Base-by-base conservation (phyloP, 1,140 invertebrate species). In the Drosophila orosa region DNA sequence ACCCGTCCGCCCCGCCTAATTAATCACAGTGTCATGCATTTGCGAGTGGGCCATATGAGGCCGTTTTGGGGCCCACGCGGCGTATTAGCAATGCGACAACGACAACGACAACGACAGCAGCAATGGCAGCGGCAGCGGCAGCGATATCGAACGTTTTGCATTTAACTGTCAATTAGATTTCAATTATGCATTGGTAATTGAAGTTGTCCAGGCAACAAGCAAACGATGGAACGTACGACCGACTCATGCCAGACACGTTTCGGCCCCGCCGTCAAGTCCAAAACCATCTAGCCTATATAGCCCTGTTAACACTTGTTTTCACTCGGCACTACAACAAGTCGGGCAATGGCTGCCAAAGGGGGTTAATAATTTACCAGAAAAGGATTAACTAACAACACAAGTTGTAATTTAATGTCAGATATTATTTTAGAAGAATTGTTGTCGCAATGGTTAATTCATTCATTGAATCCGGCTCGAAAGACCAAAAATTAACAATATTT, bases 91-190 rank as follows among this genome's bases (percentile, higher is more conserved):
- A 83, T 77, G 60, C 68, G 67, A 71, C 74, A 72, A 37, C 63
- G 40, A 74, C 59, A 63, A 52, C 58, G 40, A 62, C 68, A 58
- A n/a, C 65, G 22, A 48, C 58, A 47, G 52, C 52, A 35, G n/a
- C 27, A 31, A 39, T 47, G 40, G 12, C 57, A 60, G 25, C 25
- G 4, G 1, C 25, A 35, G 13, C 31, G 35, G 35, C 24, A 42
- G 47, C 60, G 37, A 66, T 67, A 71, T 47, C 50, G 68, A 72
- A 56, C 68, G 68, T 71, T 83, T 80, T 74, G 61, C 76, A 80
- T 83, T 89, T 80, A 87, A 89, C 84, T 87, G 83, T 87, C 84
- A 89, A 86, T 87, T 87, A 89, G 80, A 90, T 89, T 84, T 89
- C 84, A 87, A 87, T 87, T 87, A 89, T 87, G 80, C 84, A 87